phyloP scores from a whole-genome alignment of 2,797 vertebrate species.

The Podargus strigoides region DNA sequence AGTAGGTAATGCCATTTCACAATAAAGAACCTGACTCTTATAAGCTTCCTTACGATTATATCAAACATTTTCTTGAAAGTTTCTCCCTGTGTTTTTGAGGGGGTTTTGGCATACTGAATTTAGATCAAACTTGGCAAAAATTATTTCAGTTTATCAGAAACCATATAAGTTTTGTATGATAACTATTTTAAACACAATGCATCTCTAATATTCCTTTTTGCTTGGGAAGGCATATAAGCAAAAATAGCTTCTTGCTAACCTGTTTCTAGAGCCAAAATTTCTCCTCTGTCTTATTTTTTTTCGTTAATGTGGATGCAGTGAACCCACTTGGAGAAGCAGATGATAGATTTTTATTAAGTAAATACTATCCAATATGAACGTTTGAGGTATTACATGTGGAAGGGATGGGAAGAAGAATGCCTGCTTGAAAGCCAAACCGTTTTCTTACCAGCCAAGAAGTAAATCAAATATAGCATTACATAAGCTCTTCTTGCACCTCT shows the following conservation, averaged over 20 bases:
- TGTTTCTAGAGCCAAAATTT: not conserved
- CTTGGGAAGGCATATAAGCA: not conserved
- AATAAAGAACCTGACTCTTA: not conserved
- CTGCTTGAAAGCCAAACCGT: not conserved
- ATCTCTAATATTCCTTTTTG: not conserved
- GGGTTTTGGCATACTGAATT: not conserved
- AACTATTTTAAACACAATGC: not conserved
- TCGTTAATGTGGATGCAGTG: not conserved
- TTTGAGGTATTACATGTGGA: not conserved
- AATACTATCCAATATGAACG: not conserved
- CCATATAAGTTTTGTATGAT: not conserved
- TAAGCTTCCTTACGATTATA: not conserved
- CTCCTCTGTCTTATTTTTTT: not conserved
- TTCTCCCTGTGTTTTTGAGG: not conserved
- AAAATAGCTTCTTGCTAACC: not conserved
- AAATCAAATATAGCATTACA: not conserved
- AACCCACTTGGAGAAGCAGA: not conserved
- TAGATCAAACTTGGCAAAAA: not conserved
- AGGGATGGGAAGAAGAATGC: slow-evolving; percentile 10
- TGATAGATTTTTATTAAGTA: not conserved
- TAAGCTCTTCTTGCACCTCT: not conserved
- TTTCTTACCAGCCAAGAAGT: not conserved
- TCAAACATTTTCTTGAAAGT: not conserved
- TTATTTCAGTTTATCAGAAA: not conserved
- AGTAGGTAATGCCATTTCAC: not conserved